Conservation (phyloP, 2,888 invertebrate genomes). For the Timema cristinae region DNA sequence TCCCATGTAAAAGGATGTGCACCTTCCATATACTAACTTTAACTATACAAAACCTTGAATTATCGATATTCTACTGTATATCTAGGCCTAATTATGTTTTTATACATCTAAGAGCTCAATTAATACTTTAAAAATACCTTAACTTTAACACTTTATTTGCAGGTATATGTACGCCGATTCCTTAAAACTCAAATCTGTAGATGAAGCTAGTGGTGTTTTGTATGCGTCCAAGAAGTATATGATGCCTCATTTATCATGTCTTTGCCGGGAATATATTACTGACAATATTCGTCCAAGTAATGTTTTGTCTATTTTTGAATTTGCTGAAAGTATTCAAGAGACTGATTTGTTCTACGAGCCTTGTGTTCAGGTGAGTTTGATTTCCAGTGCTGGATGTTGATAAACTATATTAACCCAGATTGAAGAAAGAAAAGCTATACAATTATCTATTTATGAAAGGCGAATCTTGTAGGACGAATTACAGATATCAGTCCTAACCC, state of each 20-base stretch:
- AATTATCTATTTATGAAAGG: no score
- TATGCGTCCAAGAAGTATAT: conserved; percentile 66
- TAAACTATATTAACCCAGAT: no score
- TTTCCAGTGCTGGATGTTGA: no score
- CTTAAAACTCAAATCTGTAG: conserved; percentile 52
- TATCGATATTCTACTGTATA: no score
- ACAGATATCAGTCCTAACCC: no score
- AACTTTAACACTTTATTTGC: conserved; percentile 10
- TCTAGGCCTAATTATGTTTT: no score
- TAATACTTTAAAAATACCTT: background rate
- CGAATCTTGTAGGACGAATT: no score
- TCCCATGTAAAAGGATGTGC: no score
- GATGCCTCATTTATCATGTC: conserved; percentile 42
- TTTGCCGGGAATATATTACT: conserved; percentile 53
- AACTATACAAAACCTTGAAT: no score
- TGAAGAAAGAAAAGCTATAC: no score
- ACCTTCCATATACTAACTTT: no score
- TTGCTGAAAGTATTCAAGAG: conserved; percentile 57
- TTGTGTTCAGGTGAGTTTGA: conserved; percentile 46
- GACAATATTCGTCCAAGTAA: conserved; percentile 55
- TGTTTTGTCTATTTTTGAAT: conserved; percentile 56
- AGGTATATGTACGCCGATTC: conserved; percentile 58
- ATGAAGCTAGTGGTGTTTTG: conserved; percentile 58
- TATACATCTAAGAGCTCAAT: no score
- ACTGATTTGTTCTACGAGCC: conserved; percentile 46